phyloP scores from a whole-genome alignment of 2,797 vertebrate genomes.

The Hapalemur alaotrensis region DNA sequence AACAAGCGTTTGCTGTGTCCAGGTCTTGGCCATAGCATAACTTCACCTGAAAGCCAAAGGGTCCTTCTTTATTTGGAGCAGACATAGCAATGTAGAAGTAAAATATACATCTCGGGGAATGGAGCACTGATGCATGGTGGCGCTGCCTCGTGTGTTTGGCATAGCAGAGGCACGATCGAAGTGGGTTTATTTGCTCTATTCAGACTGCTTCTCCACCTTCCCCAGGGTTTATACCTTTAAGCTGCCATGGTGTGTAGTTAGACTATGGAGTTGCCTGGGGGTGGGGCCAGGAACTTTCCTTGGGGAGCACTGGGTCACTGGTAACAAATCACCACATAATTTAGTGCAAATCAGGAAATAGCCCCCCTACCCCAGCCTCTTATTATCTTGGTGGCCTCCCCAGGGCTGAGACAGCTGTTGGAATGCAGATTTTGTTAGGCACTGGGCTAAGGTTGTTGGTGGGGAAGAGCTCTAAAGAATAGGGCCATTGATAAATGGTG shows the following conservation, averaged over 20 bases:
- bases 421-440: constrained; percentile 70
- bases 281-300: constrained; percentile 61
- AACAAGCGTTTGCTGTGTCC: constrained; percentile 53
- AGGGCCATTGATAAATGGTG: constrained; percentile 59
- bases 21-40: not conserved
- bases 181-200: constrained; percentile 68
- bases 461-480: constrained; percentile 64
- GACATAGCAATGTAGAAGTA: constrained; percentile 63
- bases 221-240: constrained; percentile 57
- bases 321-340: constrained; percentile 73
- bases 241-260: constrained; percentile 41
- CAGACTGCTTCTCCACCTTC: constrained; percentile 52
- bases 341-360: constrained; percentile 67
- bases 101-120: constrained; percentile 54
- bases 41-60: constrained; percentile 17
- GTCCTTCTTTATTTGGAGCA: constrained; percentile 53
- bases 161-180: constrained; percentile 26
- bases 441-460: constrained; percentile 51
- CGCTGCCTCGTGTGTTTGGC: constrained; percentile 47
- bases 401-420: constrained; percentile 63
- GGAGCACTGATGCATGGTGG: constrained; percentile 31
- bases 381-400: constrained; percentile 62
- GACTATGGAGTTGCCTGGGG: constrained; percentile 49
- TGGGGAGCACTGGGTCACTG: constrained; percentile 60
- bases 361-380: not conserved